Conservation (phyloP, 2,113 vertebrate genomes). For the Otis tarda region DNA sequence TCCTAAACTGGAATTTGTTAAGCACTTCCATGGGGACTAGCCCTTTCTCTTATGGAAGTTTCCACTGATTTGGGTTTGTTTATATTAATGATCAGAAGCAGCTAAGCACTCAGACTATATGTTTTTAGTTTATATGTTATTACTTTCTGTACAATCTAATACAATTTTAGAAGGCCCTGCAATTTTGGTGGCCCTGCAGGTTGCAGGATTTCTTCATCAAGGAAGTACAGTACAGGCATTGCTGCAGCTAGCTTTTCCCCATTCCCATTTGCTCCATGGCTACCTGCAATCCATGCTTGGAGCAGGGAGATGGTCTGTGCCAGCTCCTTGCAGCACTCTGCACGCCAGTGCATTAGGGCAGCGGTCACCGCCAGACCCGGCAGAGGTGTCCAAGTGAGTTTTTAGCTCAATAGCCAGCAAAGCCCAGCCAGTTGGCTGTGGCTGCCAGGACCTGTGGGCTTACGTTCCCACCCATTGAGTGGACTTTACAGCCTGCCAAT, state of each 20-base stretch:
- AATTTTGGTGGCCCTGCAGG: neutral
- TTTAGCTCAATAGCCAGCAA: neutral
- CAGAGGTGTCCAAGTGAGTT: neutral
- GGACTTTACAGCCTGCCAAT: neutral
- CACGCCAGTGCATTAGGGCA: fast-evolving
- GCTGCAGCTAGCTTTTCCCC: neutral
- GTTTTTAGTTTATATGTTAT: neutral
- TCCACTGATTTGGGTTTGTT: neutral
- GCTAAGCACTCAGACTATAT: neutral
- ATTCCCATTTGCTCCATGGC: fast-evolving
- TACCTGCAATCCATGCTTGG: neutral
- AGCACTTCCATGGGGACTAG: neutral
- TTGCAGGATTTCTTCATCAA: neutral
- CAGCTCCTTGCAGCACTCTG: neutral
- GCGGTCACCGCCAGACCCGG: fast-evolving
- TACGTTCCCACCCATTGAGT: neutral
- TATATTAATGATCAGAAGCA: neutral
- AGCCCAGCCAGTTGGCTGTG: neutral
- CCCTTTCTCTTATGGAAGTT: neutral
- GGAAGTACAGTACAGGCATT: neutral
- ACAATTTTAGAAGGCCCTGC: neutral
- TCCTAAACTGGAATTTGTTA: neutral
- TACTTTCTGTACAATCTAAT: neutral
- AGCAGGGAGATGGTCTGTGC: neutral
- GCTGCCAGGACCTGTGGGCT: neutral